Evolutionary conservation across 2,113 vertebrate genomes (phyloP), one percentile per base, ranked within the genome.

Genomic region (Sardina pilchardus): DNA sequence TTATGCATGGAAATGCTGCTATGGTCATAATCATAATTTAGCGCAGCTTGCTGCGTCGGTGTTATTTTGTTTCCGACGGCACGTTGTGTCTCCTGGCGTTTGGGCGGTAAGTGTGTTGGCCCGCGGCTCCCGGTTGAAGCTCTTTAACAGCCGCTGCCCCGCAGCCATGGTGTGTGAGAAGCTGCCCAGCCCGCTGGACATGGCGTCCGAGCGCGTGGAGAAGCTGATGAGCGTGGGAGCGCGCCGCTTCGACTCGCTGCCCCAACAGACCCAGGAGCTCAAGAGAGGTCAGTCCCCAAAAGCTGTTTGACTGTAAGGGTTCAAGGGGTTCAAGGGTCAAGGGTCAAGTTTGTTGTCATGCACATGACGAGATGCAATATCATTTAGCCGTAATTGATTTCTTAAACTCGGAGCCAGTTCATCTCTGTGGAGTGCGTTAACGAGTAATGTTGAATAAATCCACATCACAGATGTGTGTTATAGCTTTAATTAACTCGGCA

Each of bases 131-230:
- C 4, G 2, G 44, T 71, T 86, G 26, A 30, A 1, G 26, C 30
- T 39, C 71, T 4, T 78, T 81, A 80, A 87, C 84, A 83, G 81
- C 81, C 81, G 0, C 6, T 71, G 21, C 48, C 19, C 89, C 93
- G 94, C 89, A 99, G 98, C 95, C 0, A 98, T 99, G 98, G 98
- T 97, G 83, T 99, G 98, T 88, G 95, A 94, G 88, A 99, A 97
- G 84, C 95, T 99, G 50, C 97, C 98, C 4, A 97, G 98, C 87
- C 98, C 98, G 0, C 91, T 97, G 75, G 97, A 98, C 56, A 96
- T 99, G 24, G 19, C 93, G 0, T 92, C 93, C 0, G 98, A 99
- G 92, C 94, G 97, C 75, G 97, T 98, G 88, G 98, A 99, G 91
- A 98, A 92, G 53, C 93, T 99, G 85, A 94, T 99, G 95, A 97